phyloP scores from a whole-genome alignment of 1,140 invertebrate species.

The Saxidomus purpurata region DNA sequence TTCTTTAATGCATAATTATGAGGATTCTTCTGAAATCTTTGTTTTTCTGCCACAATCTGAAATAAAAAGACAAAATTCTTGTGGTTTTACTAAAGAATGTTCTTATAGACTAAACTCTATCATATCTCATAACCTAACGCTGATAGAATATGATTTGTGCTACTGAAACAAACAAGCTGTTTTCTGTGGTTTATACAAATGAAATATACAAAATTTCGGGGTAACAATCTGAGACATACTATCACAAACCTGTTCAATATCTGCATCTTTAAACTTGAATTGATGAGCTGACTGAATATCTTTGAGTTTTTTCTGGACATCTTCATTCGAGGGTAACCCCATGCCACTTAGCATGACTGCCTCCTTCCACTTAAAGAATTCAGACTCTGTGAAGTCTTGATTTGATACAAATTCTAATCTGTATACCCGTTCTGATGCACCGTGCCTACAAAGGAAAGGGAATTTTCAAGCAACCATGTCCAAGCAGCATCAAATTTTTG shows the following conservation, averaged over 20 bases:
- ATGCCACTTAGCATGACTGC: conserved; percentile 92
- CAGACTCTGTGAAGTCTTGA: conserved; percentile 96
- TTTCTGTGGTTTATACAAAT: too few relatives aligned
- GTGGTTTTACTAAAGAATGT: too few relatives aligned
- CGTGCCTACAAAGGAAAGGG: conserved; percentile 90
- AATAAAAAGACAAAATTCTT: too few relatives aligned
- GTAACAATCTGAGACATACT: too few relatives aligned
- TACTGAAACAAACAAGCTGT: too few relatives aligned
- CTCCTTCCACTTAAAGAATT: conserved; percentile 97
- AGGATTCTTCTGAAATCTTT: conserved; percentile 95
- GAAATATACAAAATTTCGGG: too few relatives aligned
- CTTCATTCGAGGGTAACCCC: conserved; percentile 93
- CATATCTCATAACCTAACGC: too few relatives aligned
- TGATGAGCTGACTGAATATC: conserved; percentile 96
- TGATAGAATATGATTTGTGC: too few relatives aligned
- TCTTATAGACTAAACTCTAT: too few relatives aligned
- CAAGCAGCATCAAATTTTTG: too few relatives aligned
- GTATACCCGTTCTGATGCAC: conserved; percentile 96
- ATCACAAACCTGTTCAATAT: conserved; percentile 90
- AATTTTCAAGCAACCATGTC: too few relatives aligned
- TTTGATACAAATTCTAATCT: conserved; percentile 99
- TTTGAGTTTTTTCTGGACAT: conserved; percentile 94
- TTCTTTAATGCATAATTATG: conserved; percentile 99
- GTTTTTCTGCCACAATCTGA: conserved; percentile 97
- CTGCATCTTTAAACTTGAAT: conserved; percentile 90